Evolutionary conservation across 2,113 vertebrate genomes (phyloP).

Genomic region (Nerophis lumbriciformis): DNA sequence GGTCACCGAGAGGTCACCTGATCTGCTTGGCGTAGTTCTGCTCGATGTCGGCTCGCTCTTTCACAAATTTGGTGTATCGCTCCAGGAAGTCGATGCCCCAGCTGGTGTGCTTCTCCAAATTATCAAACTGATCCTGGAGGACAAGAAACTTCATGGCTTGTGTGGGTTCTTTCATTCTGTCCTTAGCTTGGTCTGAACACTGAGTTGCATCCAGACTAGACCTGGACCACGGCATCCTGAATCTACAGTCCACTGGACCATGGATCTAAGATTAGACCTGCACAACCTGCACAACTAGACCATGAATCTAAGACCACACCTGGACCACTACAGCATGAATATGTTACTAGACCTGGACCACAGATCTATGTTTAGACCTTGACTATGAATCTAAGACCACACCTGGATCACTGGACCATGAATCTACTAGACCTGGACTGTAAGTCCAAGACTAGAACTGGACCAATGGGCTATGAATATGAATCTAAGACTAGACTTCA

Average conservation of each 20-base stretch:
- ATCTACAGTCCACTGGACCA: background rate
- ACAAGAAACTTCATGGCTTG: background rate
- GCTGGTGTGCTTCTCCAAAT: conserved; percentile 71
- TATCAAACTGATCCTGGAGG: conserved; percentile 73
- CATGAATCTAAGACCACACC: background rate
- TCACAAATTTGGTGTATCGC: conserved; percentile 71
- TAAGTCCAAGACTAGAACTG: too few relatives aligned
- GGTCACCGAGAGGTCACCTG: conserved; percentile 30
- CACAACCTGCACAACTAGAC: background rate
- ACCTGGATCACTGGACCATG: background rate
- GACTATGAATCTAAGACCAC: background rate
- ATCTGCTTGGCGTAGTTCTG: conserved; percentile 74
- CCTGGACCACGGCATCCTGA: background rate
- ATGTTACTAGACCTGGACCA: background rate
- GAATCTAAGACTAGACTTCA: too few relatives aligned
- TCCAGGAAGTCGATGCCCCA: conserved; percentile 76
- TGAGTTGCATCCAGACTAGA: background rate
- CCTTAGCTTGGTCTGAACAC: too few relatives aligned
- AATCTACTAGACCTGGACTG: background rate
- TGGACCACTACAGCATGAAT: background rate
- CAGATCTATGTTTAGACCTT: background rate
- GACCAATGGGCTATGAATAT: too few relatives aligned
- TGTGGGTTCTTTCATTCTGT: too few relatives aligned
- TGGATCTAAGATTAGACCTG: background rate
- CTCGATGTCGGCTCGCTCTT: conserved; percentile 72